Evolutionary conservation across 2,888 invertebrate genomes (phyloP).

Genomic region (Liopterus haemorrhoidalis): DNA sequence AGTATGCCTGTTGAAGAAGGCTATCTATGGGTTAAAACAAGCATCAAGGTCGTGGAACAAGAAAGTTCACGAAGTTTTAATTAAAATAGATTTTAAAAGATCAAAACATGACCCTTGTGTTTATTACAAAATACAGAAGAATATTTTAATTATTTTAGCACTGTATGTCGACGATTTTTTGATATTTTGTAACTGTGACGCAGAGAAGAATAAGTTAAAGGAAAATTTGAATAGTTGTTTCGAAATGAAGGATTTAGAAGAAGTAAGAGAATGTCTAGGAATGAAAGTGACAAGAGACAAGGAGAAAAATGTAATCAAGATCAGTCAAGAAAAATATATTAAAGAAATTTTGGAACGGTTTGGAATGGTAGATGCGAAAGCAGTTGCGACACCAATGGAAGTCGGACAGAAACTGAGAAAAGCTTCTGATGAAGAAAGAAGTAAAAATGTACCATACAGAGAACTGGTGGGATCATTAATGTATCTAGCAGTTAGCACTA

Average conservation of each 20-base stretch:
- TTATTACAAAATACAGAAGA: conserved; percentile 15
- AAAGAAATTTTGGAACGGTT: conserved; percentile 16
- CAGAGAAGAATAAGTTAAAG: conserved; percentile 16
- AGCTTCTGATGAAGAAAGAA: not conserved
- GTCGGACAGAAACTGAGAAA: conserved; percentile 8
- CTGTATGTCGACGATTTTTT: conserved; percentile 25
- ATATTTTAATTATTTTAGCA: conserved; percentile 16
- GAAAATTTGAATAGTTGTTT: conserved; percentile 11
- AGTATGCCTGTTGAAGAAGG: conserved; percentile 31
- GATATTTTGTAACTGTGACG: conserved; percentile 18
- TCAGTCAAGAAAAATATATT: conserved; percentile 24
- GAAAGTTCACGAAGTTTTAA: conserved; percentile 21
- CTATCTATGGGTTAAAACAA: conserved; percentile 34
- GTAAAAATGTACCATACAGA: not conserved
- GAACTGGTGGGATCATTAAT: not conserved
- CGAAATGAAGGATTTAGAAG: conserved; percentile 17
- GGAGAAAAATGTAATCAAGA: conserved; percentile 16
- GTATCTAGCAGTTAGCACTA: not conserved
- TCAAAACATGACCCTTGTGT: conserved; percentile 17
- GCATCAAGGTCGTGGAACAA: conserved; percentile 31
- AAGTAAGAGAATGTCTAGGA: conserved; percentile 19
- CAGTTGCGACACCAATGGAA: conserved; percentile 21
- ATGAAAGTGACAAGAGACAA: conserved; percentile 22
- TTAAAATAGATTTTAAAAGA: conserved; percentile 9
- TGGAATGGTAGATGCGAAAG: conserved; percentile 20